Conservation (phyloP, 92 coral and sea anemone species). For the Actinostola sp. region DNA sequence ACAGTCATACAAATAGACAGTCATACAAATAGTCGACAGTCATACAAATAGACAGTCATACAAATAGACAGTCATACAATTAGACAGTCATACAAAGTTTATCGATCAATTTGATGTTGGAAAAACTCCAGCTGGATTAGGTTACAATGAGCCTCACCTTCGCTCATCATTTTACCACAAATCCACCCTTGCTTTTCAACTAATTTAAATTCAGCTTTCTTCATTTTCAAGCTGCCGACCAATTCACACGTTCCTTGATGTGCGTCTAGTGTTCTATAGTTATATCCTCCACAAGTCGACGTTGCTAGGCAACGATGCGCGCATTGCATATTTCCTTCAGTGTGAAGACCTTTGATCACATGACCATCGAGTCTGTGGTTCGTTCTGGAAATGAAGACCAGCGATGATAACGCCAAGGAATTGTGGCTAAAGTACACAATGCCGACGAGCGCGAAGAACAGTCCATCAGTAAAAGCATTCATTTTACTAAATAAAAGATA, state of each 20-base stretch:
- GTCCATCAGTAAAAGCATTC: not conserved
- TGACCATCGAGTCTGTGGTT: conserved; percentile 36
- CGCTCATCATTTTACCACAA: conserved; percentile 33
- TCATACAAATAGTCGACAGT: no score
- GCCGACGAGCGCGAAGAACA: not conserved
- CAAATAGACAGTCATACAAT: no score
- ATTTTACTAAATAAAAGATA: not conserved
- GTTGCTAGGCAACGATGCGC: conserved; percentile 64
- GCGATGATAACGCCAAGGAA: conserved; percentile 4
- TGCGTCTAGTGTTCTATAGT: conserved; percentile 22
- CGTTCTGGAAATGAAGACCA: conserved; percentile 16
- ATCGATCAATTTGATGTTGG: no score
- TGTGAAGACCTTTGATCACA: conserved; percentile 40
- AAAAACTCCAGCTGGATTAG: no score
- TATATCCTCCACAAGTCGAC: conserved; percentile 60
- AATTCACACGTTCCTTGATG: conserved; percentile 16
- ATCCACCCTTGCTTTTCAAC: conserved; percentile 40
- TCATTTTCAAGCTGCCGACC: conserved; percentile 21
- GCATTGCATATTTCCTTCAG: conserved; percentile 49
- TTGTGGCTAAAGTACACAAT: not conserved
- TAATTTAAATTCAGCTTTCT: conserved; percentile 10
- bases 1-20: no score
- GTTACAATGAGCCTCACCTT: conserved; percentile 1
- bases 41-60: no score
- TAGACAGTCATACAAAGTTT: no score